Conservation (phyloP, 2,113 vertebrate species). For the Campylorhamphus procurvoides region DNA sequence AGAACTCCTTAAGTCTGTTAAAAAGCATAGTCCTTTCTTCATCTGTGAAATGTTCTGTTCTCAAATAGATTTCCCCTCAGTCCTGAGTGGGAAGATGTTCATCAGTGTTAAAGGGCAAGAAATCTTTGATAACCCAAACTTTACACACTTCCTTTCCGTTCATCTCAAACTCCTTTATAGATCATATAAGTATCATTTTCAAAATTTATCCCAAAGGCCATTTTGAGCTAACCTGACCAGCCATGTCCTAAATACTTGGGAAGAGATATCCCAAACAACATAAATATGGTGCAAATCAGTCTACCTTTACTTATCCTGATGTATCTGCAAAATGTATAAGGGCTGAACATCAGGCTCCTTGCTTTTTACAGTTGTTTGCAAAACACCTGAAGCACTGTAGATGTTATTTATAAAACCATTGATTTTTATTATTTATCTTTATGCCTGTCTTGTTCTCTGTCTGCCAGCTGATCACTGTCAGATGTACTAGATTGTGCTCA, state of each 20-base stretch:
- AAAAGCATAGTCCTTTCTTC: not conserved
- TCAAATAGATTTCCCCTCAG: not conserved
- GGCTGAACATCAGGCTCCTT: not conserved
- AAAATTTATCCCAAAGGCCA: not conserved
- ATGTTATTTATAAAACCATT: not conserved
- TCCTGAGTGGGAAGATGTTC: not conserved
- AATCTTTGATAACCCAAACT: not conserved
- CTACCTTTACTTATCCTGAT: not conserved
- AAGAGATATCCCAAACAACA: not conserved
- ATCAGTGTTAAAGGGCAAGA: not conserved
- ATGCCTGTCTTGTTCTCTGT: not conserved
- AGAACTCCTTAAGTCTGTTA: not conserved
- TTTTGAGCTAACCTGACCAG: not conserved
- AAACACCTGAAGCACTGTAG: not conserved
- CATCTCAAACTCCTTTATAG: not conserved
- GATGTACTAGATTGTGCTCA: not conserved
- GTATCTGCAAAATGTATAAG: not conserved
- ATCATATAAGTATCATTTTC: not conserved
- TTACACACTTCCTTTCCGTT: not conserved
- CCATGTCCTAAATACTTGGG: not conserved
- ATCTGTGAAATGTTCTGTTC: not conserved
- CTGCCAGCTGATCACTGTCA: slow-evolving; percentile 12
- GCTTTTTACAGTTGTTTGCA: not conserved
- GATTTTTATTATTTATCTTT: slow-evolving; percentile 34
- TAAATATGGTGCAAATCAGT: not conserved